Evolutionary conservation across 2,888 invertebrate genomes (phyloP).

Genomic region (Macropis europaea): DNA sequence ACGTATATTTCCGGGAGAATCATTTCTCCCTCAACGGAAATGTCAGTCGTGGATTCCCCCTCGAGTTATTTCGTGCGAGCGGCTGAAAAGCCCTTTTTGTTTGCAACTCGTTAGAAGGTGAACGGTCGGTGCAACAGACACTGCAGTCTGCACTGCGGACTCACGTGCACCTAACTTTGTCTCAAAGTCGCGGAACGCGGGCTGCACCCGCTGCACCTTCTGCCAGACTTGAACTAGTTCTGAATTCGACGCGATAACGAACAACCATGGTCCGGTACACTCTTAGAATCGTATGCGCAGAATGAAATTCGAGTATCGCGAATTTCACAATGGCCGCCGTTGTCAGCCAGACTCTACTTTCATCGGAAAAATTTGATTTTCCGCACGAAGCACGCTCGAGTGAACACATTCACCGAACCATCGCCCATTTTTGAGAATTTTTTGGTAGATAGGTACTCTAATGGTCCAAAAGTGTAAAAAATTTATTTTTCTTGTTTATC

Average conservation of each 20-base stretch:
- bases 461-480: too few species aligned
- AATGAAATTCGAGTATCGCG: background rate
- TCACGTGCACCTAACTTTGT: conserved; percentile 55
- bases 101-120: conserved; percentile 34
- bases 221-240: conserved; percentile 41
- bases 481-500: too few species aligned
- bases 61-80: background rate
- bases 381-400: too few species aligned
- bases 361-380: too few species aligned
- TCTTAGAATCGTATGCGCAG: background rate
- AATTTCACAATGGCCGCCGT: too few species aligned
- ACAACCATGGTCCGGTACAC: conserved; percentile 11
- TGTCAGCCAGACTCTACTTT: too few species aligned
- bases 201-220: conserved; percentile 12
- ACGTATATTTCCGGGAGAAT: too few species aligned
- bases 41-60: too few species aligned
- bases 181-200: conserved; percentile 31
- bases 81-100: conserved; percentile 7
- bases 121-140: conserved; percentile 51
- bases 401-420: too few species aligned
- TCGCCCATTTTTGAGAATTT: too few species aligned
- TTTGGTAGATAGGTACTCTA: too few species aligned
- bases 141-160: conserved; percentile 74
- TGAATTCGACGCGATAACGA: conserved; percentile 36
- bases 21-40: too few species aligned